Evolutionary conservation across 2,888 invertebrate genomes (phyloP).

Genomic region (Dasysyrphus albostriatus): DNA sequence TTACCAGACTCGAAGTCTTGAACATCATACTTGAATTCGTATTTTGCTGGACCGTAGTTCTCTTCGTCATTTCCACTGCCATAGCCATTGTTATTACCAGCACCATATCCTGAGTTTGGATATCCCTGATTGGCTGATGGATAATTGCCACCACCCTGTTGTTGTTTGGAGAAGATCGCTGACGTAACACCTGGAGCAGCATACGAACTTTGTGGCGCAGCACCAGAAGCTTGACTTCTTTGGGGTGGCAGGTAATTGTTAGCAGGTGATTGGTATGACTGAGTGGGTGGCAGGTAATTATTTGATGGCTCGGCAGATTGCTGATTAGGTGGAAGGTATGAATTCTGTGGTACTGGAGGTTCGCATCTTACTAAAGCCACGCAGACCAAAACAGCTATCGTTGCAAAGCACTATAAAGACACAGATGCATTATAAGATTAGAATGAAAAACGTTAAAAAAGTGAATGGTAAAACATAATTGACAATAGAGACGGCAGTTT

Average conservation of each 20-base stretch:
- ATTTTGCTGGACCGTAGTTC: slow-evolving; percentile 88
- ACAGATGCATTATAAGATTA: slow-evolving; percentile 42
- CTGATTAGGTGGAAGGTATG: slow-evolving; percentile 84
- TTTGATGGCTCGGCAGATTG: slow-evolving; percentile 82
- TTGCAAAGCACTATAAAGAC: slow-evolving; percentile 80
- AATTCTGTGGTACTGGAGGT: slow-evolving; percentile 82
- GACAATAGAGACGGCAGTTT: slow-evolving; percentile 61
- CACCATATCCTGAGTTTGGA: slow-evolving; percentile 61
- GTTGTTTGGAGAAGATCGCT: slow-evolving; percentile 83
- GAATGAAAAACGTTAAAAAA: slow-evolving; percentile 30
- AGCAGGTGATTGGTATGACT: slow-evolving; percentile 79
- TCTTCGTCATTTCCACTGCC: slow-evolving; percentile 79
- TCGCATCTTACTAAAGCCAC: slow-evolving; percentile 81
- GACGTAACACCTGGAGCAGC: slow-evolving; percentile 84
- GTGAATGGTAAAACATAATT: slow-evolving; percentile 55
- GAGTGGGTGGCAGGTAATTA: slow-evolving; percentile 84
- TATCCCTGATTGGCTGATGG: slow-evolving; percentile 60
- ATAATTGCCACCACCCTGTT: slow-evolving; percentile 61
- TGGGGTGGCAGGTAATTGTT: slow-evolving; percentile 82
- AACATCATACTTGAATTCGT: slow-evolving; percentile 88
- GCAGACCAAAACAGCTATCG: slow-evolving; percentile 82
- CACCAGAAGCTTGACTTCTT: slow-evolving; percentile 83
- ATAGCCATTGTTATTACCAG: slow-evolving; percentile 59
- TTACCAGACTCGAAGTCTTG: slow-evolving; percentile 87
- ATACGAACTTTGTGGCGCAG: slow-evolving; percentile 79